A percentile compares a stretch with the other conserved stretches of the same genome.
These are phyloP conservation scores for Dascyllus trimaculatus DNA, from an alignment of 2,113 vertebrate genomes.

Conservation along the genomic window DNA sequence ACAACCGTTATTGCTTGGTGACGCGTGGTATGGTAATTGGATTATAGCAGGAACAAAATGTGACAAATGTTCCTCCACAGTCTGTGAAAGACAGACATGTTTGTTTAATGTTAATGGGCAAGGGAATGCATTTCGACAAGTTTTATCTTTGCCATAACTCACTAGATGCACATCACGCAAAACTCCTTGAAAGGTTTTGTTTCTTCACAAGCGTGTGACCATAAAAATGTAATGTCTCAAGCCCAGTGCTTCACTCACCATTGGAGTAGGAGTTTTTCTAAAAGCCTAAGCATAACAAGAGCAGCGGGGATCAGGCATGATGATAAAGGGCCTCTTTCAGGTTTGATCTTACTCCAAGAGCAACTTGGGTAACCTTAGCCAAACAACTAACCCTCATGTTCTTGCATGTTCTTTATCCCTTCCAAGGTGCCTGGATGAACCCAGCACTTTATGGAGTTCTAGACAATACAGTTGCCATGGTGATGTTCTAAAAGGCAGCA, in stretches of 20 bases:
- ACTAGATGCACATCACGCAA: slow-evolving; percentile 46
- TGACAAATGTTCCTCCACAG: too few relatives aligned
- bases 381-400: slow-evolving; percentile 75
- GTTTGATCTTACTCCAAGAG: slow-evolving; percentile 92
- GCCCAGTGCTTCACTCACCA: slow-evolving; percentile 84
- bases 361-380: slow-evolving; percentile 85
- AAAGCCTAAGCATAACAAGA: slow-evolving; percentile 90
- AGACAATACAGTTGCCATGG: slow-evolving; percentile 63
- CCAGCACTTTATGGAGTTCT: slow-evolving; percentile 68
- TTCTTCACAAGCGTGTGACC: slow-evolving; percentile 35
- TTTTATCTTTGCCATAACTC: slow-evolving; percentile 50
- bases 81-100: slow-evolving; percentile 83
- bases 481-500: too few relatives aligned
- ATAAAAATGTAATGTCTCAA: slow-evolving; percentile 50
- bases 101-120: slow-evolving; percentile 39
- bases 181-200: slow-evolving; percentile 80
- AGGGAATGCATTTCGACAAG: slow-evolving; percentile 68
- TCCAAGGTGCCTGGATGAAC: slow-evolving; percentile 84
- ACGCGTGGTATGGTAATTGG: too few relatives aligned
- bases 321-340: slow-evolving; percentile 79
- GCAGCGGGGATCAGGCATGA: slow-evolving; percentile 82
- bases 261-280: slow-evolving; percentile 90
- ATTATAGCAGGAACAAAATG: too few relatives aligned
- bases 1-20: too few relatives aligned
- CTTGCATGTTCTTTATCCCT: slow-evolving; percentile 76